These are phyloP conservation scores for Caenorhabditis plicata DNA, from an alignment of 2,888 invertebrate species.

Conservation along the genomic window DNA sequence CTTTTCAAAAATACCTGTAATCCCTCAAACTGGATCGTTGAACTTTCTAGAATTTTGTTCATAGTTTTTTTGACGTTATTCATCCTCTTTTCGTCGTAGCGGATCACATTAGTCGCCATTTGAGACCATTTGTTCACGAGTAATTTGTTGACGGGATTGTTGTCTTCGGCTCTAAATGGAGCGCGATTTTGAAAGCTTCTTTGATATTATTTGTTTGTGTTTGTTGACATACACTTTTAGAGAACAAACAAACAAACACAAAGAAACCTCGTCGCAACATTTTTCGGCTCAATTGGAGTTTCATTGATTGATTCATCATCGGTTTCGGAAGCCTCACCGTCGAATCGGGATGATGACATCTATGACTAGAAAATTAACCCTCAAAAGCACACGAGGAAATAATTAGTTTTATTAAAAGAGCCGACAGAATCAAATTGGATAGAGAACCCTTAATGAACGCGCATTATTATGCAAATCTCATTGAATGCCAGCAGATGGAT, in stretches of 20 bases:
- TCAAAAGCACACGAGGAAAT: too few relatives aligned
- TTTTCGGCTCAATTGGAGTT: neutral
- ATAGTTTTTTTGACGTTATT: slow-evolving; percentile 12
- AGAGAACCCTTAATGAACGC: too few relatives aligned
- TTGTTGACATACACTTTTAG: too few relatives aligned
- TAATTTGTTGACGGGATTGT: too few relatives aligned
- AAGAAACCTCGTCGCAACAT: slow-evolving; percentile 8
- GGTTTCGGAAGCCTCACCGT: slow-evolving; percentile 29
- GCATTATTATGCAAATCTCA: too few relatives aligned
- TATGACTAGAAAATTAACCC: neutral
- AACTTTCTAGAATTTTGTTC: slow-evolving; percentile 15
- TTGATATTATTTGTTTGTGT: too few relatives aligned
- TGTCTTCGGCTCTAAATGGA: slow-evolving; percentile 8
- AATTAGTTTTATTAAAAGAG: too few relatives aligned
- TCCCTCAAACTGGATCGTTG: slow-evolving; percentile 13
- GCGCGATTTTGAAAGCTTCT: too few relatives aligned
- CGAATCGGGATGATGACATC: slow-evolving; percentile 14
- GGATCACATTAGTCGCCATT: slow-evolving; percentile 4
- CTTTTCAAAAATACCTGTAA: slow-evolving; percentile 9
- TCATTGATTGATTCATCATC: slow-evolving; percentile 31
- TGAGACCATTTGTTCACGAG: slow-evolving; percentile 14
- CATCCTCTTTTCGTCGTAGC: slow-evolving; percentile 1
- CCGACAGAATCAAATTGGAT: too few relatives aligned
- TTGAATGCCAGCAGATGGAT: too few relatives aligned
- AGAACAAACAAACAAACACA: too few relatives aligned